Evolutionary conservation across 2,888 invertebrate species (phyloP).

Genomic region (Synanthedon formicaeformis): DNA sequence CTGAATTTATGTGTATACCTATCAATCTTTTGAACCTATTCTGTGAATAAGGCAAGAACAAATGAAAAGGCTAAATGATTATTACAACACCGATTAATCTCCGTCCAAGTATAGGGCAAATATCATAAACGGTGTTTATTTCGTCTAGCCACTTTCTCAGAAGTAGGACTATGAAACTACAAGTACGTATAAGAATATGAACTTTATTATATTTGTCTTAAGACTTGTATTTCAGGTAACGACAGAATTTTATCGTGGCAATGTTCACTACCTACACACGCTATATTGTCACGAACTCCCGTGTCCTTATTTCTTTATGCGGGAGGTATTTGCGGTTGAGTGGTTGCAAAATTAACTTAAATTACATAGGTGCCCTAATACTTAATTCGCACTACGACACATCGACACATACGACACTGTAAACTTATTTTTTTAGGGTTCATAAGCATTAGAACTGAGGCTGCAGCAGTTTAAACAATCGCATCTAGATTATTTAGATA

Average conservation of each 20-base stretch:
- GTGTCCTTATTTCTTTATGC: slow-evolving; percentile 41
- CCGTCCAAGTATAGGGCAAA: slow-evolving; percentile 24
- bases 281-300: slow-evolving; percentile 50
- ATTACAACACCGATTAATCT: slow-evolving; percentile 17
- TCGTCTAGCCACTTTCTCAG: slow-evolving; percentile 30
- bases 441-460: no score
- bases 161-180: slow-evolving; percentile 16
- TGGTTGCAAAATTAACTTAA: background rate
- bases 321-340: background rate
- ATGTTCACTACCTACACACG: slow-evolving; percentile 27
- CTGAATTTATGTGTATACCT: no score
- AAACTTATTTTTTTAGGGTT: no score
- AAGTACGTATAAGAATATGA: slow-evolving; percentile 6
- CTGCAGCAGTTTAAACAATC: no score
- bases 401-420: no score
- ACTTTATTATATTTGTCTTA: slow-evolving; percentile 2
- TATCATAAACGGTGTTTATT: slow-evolving; percentile 33
- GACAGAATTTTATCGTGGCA: background rate
- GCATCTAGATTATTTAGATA: no score
- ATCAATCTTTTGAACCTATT: background rate
- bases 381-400: background rate
- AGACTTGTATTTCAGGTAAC: background rate
- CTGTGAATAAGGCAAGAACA: slow-evolving; percentile 1
- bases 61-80: slow-evolving; percentile 5
- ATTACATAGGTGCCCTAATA: background rate